These are phyloP conservation scores for Mormyrops boulengeri DNA, from an alignment of 2,797 vertebrate species.

Conservation along the genomic window DNA sequence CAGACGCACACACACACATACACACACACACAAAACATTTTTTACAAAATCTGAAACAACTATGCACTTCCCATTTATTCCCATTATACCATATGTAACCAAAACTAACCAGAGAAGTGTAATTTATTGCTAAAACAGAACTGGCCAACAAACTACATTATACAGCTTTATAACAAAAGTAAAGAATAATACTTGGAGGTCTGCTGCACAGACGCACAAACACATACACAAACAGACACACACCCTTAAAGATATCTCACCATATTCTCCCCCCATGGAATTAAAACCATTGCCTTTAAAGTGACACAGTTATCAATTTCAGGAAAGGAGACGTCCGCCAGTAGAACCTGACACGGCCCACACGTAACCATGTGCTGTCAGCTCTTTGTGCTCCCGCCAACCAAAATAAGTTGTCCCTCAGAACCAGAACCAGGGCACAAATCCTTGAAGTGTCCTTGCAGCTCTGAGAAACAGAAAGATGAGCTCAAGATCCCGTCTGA, in stretches of 20 bases:
- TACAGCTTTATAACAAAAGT: not conserved
- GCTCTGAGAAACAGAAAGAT: conserved; percentile 36
- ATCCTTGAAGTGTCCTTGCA: conserved; percentile 35
- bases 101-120: not conserved
- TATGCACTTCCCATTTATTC: not conserved
- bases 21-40: not conserved
- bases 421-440: conserved; percentile 21
- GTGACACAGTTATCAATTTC: not conserved
- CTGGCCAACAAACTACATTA: not conserved
- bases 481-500: conserved; percentile 28
- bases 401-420: conserved; percentile 12
- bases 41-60: not conserved
- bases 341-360: not conserved
- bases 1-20: not conserved
- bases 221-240: not conserved
- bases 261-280: not conserved
- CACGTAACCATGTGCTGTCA: not conserved
- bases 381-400: not conserved
- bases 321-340: not conserved
- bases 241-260: not conserved
- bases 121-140: not conserved
- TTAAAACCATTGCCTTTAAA: not conserved
- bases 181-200: not conserved
- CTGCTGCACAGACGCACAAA: not conserved
- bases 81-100: not conserved